phyloP scores from a whole-genome alignment of 2,888 invertebrate species.

The Coelinius sp. region DNA sequence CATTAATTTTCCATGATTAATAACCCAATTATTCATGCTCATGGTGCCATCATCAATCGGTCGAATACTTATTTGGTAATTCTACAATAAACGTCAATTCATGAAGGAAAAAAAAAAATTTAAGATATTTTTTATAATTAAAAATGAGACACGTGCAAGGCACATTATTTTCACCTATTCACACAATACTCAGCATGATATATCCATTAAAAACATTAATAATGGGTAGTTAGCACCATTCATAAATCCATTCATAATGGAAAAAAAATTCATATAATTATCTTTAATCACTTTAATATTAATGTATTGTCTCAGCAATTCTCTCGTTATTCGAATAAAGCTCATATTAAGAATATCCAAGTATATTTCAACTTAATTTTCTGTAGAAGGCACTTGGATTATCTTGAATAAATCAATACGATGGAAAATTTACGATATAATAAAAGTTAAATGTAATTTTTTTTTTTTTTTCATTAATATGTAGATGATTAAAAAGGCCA shows the following conservation, averaged over 20 bases:
- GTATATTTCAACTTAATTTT: neutral
- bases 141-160: slow-evolving; percentile 67
- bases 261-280: slow-evolving; percentile 37
- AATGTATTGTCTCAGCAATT: slow-evolving; percentile 14
- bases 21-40: slow-evolving; percentile 56
- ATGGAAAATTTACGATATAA: too few species aligned
- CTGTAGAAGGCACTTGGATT: too few species aligned
- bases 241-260: slow-evolving; percentile 53
- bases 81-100: slow-evolving; percentile 66
- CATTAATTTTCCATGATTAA: slow-evolving; percentile 54
- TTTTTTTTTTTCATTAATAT: neutral
- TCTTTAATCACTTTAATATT: slow-evolving; percentile 30
- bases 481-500: neutral
- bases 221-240: slow-evolving; percentile 58
- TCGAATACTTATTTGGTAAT: slow-evolving; percentile 63
- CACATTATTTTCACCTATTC: slow-evolving; percentile 59
- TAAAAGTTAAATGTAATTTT: neutral
- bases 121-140: slow-evolving; percentile 3
- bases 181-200: slow-evolving; percentile 59
- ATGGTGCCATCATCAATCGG: slow-evolving; percentile 59
- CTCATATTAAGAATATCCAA: neutral
- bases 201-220: slow-evolving; percentile 49
- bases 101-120: slow-evolving; percentile 35
- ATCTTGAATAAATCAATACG: too few species aligned
- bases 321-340: slow-evolving; percentile 2